These are phyloP conservation scores for Aphodius granarius DNA, from an alignment of 2,888 invertebrate genomes.

Conservation along the genomic window DNA sequence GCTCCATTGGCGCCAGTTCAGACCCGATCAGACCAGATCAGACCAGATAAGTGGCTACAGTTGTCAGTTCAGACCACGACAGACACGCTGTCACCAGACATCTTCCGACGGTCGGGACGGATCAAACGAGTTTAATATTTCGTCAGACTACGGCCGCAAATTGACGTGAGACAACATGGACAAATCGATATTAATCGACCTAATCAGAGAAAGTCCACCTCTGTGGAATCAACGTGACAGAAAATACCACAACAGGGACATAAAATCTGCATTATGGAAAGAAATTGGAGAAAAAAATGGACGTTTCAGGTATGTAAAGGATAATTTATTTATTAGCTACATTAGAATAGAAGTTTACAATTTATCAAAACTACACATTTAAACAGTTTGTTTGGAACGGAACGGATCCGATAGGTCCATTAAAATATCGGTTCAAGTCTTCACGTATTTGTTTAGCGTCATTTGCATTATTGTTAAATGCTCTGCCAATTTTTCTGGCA, in stretches of 20 bases:
- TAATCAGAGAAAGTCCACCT: not conserved
- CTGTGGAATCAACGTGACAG: not conserved
- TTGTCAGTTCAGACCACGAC: too few relatives aligned
- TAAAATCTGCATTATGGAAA: not conserved
- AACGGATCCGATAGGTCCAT: too few relatives aligned
- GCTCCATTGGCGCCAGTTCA: too few relatives aligned
- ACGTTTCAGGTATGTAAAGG: not conserved
- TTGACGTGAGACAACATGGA: not conserved
- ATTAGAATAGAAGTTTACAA: not conserved
- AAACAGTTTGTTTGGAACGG: too few relatives aligned
- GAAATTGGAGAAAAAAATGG: not conserved
- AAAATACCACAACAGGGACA: not conserved
- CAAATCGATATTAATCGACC: too few relatives aligned
- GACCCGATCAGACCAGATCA: too few relatives aligned
- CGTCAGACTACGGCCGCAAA: not conserved
- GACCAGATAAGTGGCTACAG: too few relatives aligned
- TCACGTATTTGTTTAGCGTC: constrained; percentile 3
- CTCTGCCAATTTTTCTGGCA: not conserved
- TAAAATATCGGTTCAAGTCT: not conserved
- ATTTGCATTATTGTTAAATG: constrained; percentile 1
- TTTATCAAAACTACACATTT: not conserved
- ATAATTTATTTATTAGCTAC: not conserved
- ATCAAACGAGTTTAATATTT: not conserved
- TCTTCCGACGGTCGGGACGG: not conserved
- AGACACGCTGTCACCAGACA: not conserved